A percentile compares a stretch with the other conserved stretches of the same genome.
Conservation (phyloP, 2,113 vertebrate species). For the Anguilla rostrata region DNA sequence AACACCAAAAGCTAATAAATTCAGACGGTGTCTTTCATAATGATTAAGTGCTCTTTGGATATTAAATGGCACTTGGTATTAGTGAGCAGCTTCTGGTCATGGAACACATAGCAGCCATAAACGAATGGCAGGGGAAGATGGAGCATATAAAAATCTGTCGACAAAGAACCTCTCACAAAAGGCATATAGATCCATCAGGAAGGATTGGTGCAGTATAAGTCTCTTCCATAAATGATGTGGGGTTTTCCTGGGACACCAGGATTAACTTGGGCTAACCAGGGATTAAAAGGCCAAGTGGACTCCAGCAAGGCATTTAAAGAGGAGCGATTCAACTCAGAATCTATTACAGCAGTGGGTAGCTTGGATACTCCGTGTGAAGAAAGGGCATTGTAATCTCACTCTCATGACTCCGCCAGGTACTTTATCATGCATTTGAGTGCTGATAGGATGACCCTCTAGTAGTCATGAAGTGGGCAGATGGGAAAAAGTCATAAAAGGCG, state of each 20-base stretch:
- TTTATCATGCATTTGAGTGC: not conserved
- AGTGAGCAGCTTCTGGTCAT: not conserved
- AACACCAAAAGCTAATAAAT: not conserved
- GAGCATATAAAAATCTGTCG: not conserved
- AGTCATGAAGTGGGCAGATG: not conserved
- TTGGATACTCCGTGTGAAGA: not conserved
- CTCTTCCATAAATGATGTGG: not conserved
- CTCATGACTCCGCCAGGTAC: not conserved
- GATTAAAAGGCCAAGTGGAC: not conserved
- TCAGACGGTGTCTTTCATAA: not conserved
- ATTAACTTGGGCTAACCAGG: not conserved
- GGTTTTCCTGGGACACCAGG: not conserved
- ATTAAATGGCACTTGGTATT: not conserved
- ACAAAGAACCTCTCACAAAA: not conserved
- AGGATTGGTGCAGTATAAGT: not conserved
- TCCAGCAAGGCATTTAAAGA: not conserved
- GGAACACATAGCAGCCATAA: not conserved
- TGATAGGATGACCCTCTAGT: not conserved
- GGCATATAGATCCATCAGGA: not conserved
- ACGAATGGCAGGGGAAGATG: not conserved
- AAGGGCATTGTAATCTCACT: not conserved
- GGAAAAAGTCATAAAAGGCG: not conserved
- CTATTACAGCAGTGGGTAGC: not conserved
- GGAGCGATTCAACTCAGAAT: not conserved
- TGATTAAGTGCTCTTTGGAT: not conserved